A percentile compares a stretch with the other conserved stretches of the same genome.
Evolutionary conservation across 2,113 vertebrate species (phyloP).

Genomic region (Microtus oregoni): DNA sequence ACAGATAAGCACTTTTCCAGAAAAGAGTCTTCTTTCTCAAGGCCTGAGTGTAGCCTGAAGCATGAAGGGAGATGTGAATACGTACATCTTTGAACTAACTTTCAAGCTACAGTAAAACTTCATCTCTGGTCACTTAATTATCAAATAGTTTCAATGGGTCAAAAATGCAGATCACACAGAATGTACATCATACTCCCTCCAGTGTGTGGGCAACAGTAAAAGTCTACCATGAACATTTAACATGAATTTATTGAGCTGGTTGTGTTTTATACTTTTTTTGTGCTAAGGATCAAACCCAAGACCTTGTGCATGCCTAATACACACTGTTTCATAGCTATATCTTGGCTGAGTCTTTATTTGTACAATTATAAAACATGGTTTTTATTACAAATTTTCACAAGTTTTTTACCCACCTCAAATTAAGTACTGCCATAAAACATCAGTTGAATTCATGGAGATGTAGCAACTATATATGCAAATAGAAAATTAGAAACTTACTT

Average conservation of each 20-base stretch:
- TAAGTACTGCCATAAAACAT: neutral
- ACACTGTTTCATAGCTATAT: neutral
- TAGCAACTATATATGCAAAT: neutral
- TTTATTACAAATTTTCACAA: conserved; percentile 9
- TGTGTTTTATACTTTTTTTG: neutral
- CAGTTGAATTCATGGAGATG: neutral
- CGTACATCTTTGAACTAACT: neutral
- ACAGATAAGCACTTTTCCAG: neutral
- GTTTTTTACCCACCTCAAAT: neutral
- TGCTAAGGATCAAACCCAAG: neutral
- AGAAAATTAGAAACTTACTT: conserved; percentile 54
- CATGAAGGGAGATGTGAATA: neutral
- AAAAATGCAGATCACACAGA: neutral
- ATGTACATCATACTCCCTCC: neutral
- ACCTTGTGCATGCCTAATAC: neutral
- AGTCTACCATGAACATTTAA: neutral
- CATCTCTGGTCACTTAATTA: conserved; percentile 17
- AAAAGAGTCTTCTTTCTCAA: neutral
- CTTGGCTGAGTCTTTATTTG: neutral
- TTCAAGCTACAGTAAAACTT: neutral
- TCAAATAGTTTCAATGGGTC: conserved; percentile 32
- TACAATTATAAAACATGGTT: neutral
- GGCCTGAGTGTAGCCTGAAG: neutral
- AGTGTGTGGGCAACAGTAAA: neutral
- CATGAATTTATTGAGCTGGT: neutral